Conservation (phyloP, 2,797 vertebrate genomes). For the Eurystomus glaucurus region DNA sequence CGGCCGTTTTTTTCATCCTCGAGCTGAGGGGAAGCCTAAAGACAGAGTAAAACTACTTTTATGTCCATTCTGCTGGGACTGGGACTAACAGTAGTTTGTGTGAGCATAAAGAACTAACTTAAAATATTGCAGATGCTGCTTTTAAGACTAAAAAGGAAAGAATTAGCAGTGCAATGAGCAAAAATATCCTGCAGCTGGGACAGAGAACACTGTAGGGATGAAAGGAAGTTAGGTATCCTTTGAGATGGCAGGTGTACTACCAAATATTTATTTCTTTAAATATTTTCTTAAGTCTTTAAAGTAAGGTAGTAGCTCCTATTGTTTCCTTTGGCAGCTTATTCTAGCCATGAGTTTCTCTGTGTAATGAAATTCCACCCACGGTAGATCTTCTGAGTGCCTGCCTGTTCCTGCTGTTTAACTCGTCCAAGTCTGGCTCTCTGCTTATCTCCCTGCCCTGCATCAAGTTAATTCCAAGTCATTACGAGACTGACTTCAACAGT, state of each 20-base stretch:
- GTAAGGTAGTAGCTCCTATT: conserved; percentile 43
- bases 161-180: not conserved
- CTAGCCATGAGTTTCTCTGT: conserved; percentile 31
- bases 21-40: not conserved
- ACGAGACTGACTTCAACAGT: not conserved
- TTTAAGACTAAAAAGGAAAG: not conserved
- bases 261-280: conserved; percentile 69
- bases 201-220: not conserved
- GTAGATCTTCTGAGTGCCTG: conserved; percentile 40
- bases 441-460: not conserved
- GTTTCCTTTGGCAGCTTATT: conserved; percentile 73
- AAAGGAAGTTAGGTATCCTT: conserved; percentile 48
- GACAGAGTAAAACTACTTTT: conserved; percentile 1
- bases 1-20: not conserved
- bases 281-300: conserved; percentile 62
- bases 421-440: not conserved
- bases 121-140: conserved; percentile 34
- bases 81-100: not conserved
- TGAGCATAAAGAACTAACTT: not conserved
- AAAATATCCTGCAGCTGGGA: conserved; percentile 36
- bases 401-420: conserved; percentile 45
- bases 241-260: conserved; percentile 45
- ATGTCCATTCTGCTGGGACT: not conserved
- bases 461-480: not conserved
- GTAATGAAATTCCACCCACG: conserved; percentile 71